Conservation (phyloP, 2,888 invertebrate genomes). For the Arge pagana region DNA sequence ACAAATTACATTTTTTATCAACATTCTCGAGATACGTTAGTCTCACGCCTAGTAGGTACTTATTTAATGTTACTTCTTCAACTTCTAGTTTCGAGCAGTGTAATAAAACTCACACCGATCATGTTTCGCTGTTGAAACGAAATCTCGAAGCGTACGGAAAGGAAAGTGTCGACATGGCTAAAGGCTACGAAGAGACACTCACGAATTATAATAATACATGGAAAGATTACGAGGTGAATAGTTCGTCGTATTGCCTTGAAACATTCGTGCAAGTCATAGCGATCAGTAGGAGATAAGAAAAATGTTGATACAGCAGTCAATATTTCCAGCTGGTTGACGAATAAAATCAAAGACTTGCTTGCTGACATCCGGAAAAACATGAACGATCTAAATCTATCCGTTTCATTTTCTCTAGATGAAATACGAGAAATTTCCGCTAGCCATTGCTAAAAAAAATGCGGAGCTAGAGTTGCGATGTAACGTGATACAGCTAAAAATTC, state of each 20-base stretch:
- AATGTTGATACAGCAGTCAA: too few relatives aligned
- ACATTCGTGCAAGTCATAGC: too few relatives aligned
- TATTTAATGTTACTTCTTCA: not conserved
- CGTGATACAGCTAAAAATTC: not conserved
- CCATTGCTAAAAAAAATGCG: not conserved
- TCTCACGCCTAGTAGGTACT: not conserved
- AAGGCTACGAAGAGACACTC: not conserved
- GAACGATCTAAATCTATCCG: too few relatives aligned
- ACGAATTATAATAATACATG: not conserved
- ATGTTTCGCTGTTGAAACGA: not conserved
- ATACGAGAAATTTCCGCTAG: not conserved
- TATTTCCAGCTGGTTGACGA: too few relatives aligned
- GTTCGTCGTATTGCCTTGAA: too few relatives aligned
- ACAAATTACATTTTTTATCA: not conserved
- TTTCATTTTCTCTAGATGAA: not conserved
- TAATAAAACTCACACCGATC: not conserved
- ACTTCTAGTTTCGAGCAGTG: not conserved
- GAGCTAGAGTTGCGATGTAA: not conserved
- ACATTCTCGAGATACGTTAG: not conserved
- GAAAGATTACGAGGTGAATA: slow-evolving; percentile 12
- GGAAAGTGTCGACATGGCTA: not conserved
- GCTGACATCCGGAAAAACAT: too few relatives aligned
- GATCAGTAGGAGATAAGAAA: too few relatives aligned
- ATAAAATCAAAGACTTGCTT: too few relatives aligned
- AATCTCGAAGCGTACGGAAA: not conserved